Evolutionary conservation across 2,888 invertebrate species (phyloP).

Genomic region (Biston betularia): DNA sequence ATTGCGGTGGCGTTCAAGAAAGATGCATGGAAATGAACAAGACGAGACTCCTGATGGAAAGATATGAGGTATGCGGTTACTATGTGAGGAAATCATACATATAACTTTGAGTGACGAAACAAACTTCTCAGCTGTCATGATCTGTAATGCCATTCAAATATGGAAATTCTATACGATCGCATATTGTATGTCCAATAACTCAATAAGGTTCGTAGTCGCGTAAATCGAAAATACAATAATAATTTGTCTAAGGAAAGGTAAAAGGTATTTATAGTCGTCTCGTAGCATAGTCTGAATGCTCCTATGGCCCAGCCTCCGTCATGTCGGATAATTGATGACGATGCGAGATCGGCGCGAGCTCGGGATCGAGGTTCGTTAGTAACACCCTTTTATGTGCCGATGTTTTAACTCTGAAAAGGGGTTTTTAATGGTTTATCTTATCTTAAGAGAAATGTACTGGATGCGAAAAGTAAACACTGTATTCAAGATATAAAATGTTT

Average conservation of each 20-base stretch:
- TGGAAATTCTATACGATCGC: too few species aligned
- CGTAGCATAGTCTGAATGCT: conserved; percentile 3
- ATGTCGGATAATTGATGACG: conserved; percentile 66
- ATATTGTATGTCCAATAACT: too few species aligned
- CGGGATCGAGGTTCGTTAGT: conserved; percentile 30
- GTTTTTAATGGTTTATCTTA: conserved; percentile 11
- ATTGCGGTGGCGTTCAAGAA: too few species aligned
- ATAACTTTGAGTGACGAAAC: too few species aligned
- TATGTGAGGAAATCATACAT: too few species aligned
- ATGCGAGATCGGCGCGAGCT: conserved; percentile 46
- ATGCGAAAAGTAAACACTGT: not conserved
- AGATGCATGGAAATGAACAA: too few species aligned
- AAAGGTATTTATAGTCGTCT: not conserved
- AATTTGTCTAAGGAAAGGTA: not conserved
- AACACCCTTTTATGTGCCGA: conserved; percentile 16
- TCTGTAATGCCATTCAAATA: too few species aligned
- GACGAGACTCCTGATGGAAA: too few species aligned
- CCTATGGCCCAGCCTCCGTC: conserved; percentile 48
- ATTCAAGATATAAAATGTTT: not conserved
- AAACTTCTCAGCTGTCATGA: too few species aligned
- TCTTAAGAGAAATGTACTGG: conserved; percentile 5
- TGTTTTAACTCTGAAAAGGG: conserved; percentile 10
- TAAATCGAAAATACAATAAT: not conserved
- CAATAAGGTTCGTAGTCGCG: not conserved
- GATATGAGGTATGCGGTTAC: too few species aligned